phyloP scores from a whole-genome alignment of 1,140 invertebrate species.

The Uloborus diversus region DNA sequence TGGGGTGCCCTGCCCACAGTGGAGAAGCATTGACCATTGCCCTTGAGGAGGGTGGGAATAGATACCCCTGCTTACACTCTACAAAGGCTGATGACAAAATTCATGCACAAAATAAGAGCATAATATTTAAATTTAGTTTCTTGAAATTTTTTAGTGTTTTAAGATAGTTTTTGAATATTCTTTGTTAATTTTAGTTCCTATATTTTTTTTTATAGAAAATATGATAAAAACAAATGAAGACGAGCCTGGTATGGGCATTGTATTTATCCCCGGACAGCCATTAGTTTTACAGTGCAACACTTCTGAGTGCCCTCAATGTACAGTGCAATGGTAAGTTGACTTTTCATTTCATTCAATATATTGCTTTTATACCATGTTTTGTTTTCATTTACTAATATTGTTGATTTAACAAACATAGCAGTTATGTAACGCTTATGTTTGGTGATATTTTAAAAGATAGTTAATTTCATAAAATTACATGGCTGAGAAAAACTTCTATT shows the following conservation, averaged over 20 bases:
- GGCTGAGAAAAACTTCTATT: too few species aligned
- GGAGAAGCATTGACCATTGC: too few species aligned
- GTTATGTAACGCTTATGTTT: background rate
- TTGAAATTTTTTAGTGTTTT: too few species aligned
- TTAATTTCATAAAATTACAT: background rate
- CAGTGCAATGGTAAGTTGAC: slow-evolving; percentile 37
- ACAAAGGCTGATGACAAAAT: too few species aligned
- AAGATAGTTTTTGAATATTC: too few species aligned
- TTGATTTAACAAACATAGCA: background rate
- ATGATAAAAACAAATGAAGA: slow-evolving; percentile 56
- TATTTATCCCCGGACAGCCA: slow-evolving; percentile 26
- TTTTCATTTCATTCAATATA: background rate
- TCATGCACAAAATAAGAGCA: too few species aligned
- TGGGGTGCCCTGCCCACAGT: too few species aligned
- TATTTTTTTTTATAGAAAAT: slow-evolving; percentile 39
- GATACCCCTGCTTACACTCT: too few species aligned
- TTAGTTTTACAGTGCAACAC: slow-evolving; percentile 51
- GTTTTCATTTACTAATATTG: background rate
- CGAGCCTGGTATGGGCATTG: slow-evolving; percentile 25
- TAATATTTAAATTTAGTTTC: too few species aligned
- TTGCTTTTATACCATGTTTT: background rate
- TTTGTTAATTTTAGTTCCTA: too few species aligned
- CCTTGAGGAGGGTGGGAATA: too few species aligned
- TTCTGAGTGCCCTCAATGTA: slow-evolving; percentile 41
- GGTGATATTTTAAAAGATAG: background rate